These are phyloP conservation scores for Tachystola acroxantha DNA, from an alignment of 2,888 invertebrate species.

Conservation along the genomic window DNA sequence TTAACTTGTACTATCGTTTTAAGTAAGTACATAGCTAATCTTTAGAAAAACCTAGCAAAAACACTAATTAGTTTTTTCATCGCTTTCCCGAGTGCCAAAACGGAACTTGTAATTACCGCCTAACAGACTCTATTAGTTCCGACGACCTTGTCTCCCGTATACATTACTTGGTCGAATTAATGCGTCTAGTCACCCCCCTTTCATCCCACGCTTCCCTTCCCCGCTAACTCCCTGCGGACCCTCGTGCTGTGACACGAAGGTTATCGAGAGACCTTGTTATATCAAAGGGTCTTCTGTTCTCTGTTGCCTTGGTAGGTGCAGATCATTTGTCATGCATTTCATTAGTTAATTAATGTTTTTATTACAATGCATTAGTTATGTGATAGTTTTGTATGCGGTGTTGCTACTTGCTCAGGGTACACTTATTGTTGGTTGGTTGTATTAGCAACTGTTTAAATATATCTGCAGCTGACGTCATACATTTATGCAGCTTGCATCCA, in stretches of 20 bases:
- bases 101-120: no score
- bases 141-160: neutral
- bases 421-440: no score
- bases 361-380: neutral
- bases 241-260: neutral
- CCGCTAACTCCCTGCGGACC: neutral
- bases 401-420: no score
- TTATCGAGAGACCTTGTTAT: neutral
- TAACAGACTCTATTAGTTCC: neutral
- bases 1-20: no score
- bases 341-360: neutral
- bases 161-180: conserved; percentile 21
- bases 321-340: neutral
- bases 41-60: no score
- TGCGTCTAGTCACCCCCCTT: conserved; percentile 40
- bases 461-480: no score
- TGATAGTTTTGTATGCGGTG: no score
- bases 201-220: neutral
- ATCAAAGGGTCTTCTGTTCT: neutral
- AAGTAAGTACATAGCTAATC: no score
- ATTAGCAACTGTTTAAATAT: no score
- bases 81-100: neutral
- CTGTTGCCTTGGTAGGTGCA: neutral
- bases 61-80: no score
- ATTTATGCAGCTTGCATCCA: no score